Percentiles rank a stretch among this genome's conserved stretches.
phyloP scores from a whole-genome alignment of 2,797 vertebrate genomes.

The Carduelis carduelis region DNA sequence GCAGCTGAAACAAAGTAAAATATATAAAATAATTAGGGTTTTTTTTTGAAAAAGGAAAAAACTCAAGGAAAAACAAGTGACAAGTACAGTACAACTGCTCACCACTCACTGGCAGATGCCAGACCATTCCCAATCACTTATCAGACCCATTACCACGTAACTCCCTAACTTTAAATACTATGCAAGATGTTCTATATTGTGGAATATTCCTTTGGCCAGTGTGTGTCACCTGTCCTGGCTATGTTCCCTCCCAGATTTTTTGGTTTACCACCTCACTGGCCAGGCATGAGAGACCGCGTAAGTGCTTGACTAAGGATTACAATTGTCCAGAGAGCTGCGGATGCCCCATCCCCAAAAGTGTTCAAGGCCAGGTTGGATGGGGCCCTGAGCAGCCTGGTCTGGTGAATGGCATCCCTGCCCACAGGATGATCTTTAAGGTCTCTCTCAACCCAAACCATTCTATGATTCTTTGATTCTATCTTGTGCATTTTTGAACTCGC shows the following conservation, averaged over 20 bases:
- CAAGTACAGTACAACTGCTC: background rate
- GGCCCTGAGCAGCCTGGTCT: no score
- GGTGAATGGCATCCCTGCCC: background rate
- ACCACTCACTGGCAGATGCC: background rate
- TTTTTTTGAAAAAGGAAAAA: no score
- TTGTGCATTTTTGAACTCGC: conserved; percentile 14
- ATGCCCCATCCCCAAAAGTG: background rate
- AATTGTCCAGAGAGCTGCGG: background rate
- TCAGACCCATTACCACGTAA: background rate
- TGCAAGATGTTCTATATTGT: background rate
- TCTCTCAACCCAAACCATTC: background rate
- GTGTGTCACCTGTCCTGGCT: no score
- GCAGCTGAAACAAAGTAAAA: background rate
- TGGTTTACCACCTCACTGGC: background rate
- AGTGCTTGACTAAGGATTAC: background rate
- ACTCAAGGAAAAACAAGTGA: background rate
- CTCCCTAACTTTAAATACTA: background rate
- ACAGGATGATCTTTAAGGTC: background rate
- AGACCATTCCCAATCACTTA: background rate
- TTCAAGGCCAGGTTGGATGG: background rate
- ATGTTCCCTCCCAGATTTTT: background rate
- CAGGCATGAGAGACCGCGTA: background rate
- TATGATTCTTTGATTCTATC: background rate
- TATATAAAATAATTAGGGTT: no score
- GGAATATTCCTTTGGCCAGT: background rate